phyloP scores from a whole-genome alignment of 2,113 vertebrate genomes.

The Cyprinodon variegatus region DNA sequence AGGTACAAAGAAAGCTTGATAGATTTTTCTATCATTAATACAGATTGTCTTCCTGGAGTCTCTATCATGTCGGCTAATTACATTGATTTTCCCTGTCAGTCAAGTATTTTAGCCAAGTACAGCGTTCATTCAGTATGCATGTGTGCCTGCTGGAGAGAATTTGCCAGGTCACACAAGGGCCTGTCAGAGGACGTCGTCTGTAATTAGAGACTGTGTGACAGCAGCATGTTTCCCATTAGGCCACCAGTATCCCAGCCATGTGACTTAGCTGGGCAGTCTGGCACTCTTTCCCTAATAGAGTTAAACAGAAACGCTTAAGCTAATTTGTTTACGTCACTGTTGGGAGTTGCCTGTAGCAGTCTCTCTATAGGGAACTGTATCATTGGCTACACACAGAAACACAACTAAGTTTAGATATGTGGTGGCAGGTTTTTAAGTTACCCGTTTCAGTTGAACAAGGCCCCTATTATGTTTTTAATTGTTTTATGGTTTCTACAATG shows the following conservation, averaged over 20 bases:
- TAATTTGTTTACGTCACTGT: conserved; percentile 45
- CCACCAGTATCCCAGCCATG: conserved; percentile 52
- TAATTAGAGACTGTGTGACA: conserved; percentile 71
- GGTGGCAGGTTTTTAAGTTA: not conserved
- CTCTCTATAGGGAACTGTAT: not conserved
- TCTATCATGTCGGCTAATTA: conserved; percentile 59
- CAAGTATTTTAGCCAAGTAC: conserved; percentile 45
- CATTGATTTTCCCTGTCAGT: conserved; percentile 60
- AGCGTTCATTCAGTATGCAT: conserved; percentile 41
- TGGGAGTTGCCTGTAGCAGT: conserved; percentile 33
- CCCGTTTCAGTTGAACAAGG: too few species aligned
- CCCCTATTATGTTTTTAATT: too few species aligned
- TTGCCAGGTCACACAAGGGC: conserved; percentile 60
- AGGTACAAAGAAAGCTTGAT: conserved; percentile 47
- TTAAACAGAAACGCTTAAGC: conserved; percentile 48
- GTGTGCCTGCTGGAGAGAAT: conserved; percentile 50
- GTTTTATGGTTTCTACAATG: too few species aligned
- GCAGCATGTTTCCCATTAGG: conserved; percentile 73
- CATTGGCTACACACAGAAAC: not conserved
- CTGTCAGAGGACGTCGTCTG: conserved; percentile 59
- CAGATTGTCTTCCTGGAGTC: conserved; percentile 45
- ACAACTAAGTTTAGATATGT: not conserved
- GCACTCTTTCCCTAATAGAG: conserved; percentile 45
- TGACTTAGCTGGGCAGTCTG: conserved; percentile 58
- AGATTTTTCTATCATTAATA: conserved; percentile 63